Evolutionary conservation across 2,797 vertebrate genomes (phyloP), one percentile per base, ranked within the genome.

Genomic region (Fundulus diaphanus): DNA sequence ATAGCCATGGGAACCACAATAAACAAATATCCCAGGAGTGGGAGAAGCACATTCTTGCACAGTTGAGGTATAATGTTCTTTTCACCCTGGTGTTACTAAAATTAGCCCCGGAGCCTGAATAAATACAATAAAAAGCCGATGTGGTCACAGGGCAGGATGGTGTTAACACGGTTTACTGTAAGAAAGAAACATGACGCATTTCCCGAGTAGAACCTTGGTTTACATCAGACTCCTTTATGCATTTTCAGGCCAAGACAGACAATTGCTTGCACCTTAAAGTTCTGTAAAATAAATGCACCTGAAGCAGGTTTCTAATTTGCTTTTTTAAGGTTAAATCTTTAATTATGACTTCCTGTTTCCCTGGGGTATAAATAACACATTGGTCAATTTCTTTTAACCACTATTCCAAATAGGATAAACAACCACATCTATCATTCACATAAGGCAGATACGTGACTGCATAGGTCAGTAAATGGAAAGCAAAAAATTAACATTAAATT

Each of bases 1-100:
- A 75, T 87, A 83, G 78, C 90, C 88, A 87, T 84, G 80, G 92
- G 35, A 90, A 92, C 88, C 88, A 81, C 70, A 80, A 76, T 77
- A 90, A 89, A 88, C 85, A 92, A 54, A 83, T 16, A 83, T 3
- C 13, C 37, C 66, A 35, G 59, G 37, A 68, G 68, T 67, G 40
- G 70, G 40, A 70, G n/a, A 51, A 51, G n/a, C 51, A 51, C 18
- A 52, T 61, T 51, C 68, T 63, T 15, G n/a, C 68, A 42, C 20
- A n/a, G 20, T 13, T 70, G 31, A 37, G 48, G 12, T 35, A 57
- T 52, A 72, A 63, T 46, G 69, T 56, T 69, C 33, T 69, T 68
- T 69, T 52, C 70, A 71, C 46, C 49, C 9, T 56, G 13, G 18
- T 0, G 16, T 54, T 56, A 7, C 18, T 65, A 56, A 67, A 59